Evolutionary conservation across 2,888 invertebrate genomes (phyloP).

Genomic region (Lasiommata megera): DNA sequence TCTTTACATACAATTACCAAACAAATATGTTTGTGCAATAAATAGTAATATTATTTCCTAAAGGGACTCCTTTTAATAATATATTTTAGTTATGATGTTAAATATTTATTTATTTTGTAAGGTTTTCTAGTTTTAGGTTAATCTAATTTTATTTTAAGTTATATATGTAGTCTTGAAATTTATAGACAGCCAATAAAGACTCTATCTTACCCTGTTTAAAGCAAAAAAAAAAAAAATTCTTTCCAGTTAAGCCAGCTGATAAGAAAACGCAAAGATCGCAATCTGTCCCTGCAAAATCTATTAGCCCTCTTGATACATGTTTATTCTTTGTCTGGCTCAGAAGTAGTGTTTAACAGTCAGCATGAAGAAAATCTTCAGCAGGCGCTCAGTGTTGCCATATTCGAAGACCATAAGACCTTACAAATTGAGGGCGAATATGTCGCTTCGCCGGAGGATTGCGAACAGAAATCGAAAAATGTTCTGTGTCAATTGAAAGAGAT

Average conservation of each 20-base stretch:
- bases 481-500: constrained; percentile 60
- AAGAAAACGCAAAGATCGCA: constrained; percentile 75
- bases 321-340: constrained; percentile 82
- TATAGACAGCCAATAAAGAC: too few species aligned
- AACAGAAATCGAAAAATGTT: constrained; percentile 47
- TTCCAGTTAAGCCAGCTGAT: constrained; percentile 81
- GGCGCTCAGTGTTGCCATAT: constrained; percentile 78
- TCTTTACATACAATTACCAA: too few species aligned
- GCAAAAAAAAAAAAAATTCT: neutral
- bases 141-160: too few species aligned
- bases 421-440: constrained; percentile 41
- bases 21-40: too few species aligned
- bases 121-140: too few species aligned
- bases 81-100: too few species aligned
- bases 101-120: too few species aligned
- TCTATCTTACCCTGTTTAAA: neutral
- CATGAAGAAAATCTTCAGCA: constrained; percentile 75
- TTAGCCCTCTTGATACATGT: constrained; percentile 81
- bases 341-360: constrained; percentile 73
- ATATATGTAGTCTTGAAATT: too few species aligned
- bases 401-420: constrained; percentile 74
- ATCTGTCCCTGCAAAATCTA: constrained; percentile 79
- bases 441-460: constrained; percentile 55
- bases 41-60: too few species aligned
- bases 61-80: too few species aligned